These are phyloP conservation scores for Mandrillus leucophaeus DNA, from an alignment of 2,113 vertebrate species.

Conservation along the genomic window DNA sequence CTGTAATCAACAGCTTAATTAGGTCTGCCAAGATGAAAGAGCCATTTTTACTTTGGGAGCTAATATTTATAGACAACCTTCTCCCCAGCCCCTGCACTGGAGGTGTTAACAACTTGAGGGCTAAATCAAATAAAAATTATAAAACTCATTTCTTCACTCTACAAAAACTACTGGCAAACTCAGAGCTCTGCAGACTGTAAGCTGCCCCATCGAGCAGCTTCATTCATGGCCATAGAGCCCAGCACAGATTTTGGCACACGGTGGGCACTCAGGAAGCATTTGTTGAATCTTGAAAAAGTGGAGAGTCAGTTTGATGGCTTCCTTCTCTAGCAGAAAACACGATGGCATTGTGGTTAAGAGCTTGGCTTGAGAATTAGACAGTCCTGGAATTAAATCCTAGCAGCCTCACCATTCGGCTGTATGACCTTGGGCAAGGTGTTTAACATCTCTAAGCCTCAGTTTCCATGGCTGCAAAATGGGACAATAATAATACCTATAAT, in stretches of 20 bases:
- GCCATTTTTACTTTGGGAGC: conserved; percentile 54
- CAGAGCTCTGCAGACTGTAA: neutral
- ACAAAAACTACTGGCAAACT: conserved; percentile 45
- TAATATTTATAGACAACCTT: conserved; percentile 74
- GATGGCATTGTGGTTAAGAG: neutral
- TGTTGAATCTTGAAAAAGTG: neutral
- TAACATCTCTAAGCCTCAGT: neutral
- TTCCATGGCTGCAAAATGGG: neutral
- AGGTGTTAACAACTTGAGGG: conserved; percentile 82
- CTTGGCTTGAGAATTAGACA: neutral
- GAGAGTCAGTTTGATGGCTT: neutral
- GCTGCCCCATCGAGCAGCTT: neutral
- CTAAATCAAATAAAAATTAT: conserved; percentile 82
- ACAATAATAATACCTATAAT: neutral
- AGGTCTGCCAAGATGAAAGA: conserved; percentile 77
- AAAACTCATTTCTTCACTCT: conserved; percentile 74
- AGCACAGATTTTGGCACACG: neutral
- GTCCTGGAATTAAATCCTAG: neutral
- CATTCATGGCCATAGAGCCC: rapidly evolving
- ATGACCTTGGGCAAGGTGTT: neutral
- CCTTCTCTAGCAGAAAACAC: neutral
- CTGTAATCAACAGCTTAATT: conserved; percentile 80
- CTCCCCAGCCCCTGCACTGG: neutral
- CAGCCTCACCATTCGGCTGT: neutral
- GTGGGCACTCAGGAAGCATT: neutral